Conservation (phyloP, 2,113 vertebrate genomes). For the Stegastes partitus region DNA sequence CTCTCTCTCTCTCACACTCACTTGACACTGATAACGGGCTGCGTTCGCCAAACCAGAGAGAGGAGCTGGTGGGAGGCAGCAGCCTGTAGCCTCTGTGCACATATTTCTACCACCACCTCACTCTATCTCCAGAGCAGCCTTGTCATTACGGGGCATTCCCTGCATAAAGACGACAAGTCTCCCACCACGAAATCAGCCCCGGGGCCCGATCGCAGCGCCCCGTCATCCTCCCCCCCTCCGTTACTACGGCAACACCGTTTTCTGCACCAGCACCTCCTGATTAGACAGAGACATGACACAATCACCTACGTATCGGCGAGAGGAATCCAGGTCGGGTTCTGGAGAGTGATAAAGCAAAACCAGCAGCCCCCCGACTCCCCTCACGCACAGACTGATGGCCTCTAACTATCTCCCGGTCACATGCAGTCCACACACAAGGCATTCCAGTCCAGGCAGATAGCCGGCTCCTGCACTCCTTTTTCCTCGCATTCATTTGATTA, state of each 20-base stretch:
- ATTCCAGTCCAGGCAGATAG: conserved; percentile 74
- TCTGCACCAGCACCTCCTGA: conserved; percentile 73
- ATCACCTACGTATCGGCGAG: conserved; percentile 62
- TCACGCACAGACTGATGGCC: conserved; percentile 55
- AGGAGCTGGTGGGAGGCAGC: conserved; percentile 66
- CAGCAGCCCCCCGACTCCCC: conserved; percentile 57
- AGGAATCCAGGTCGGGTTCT: conserved; percentile 63
- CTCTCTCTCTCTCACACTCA: conserved; percentile 45
- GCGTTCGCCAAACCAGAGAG: conserved; percentile 47
- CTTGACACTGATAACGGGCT: conserved; percentile 70
- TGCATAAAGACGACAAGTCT: conserved; percentile 62
- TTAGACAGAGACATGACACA: conserved; percentile 74
- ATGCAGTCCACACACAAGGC: conserved; percentile 59
- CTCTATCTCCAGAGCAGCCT: conserved; percentile 56
- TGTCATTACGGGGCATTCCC: conserved; percentile 82
- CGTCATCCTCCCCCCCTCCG: conserved; percentile 57
- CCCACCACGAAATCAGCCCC: conserved; percentile 63
- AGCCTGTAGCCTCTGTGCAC: conserved; percentile 46
- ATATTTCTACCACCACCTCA: conserved; percentile 73
- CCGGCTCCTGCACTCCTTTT: conserved; percentile 50
- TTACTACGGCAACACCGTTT: conserved; percentile 73
- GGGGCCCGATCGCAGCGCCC: conserved; percentile 21
- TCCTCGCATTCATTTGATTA: conserved; percentile 68
- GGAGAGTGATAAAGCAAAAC: conserved; percentile 63
- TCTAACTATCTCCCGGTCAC: conserved; percentile 62